A percentile compares a stretch with the other conserved stretches of the same genome.
Conservation (phyloP, 2,113 vertebrate species). For the Xiphorhynchus elegans region DNA sequence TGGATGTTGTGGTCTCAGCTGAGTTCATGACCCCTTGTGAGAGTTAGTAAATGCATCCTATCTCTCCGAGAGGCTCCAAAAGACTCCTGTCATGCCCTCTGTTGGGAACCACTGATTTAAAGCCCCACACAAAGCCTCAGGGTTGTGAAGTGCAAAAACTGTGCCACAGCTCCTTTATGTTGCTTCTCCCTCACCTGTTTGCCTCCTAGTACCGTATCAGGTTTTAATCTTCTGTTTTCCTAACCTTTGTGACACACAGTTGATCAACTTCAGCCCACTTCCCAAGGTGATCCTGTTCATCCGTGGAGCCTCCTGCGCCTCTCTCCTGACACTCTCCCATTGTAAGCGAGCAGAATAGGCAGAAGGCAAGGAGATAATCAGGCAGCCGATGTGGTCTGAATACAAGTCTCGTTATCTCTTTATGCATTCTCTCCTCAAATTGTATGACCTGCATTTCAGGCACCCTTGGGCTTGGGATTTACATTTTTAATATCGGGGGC, state of each 20-base stretch:
- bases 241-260: neutral
- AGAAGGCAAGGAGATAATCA: slow-evolving; percentile 63
- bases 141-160: neutral
- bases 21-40: neutral
- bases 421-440: slow-evolving; percentile 72
- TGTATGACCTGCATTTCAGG: slow-evolving; percentile 76
- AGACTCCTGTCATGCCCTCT: neutral
- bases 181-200: neutral
- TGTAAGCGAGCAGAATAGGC: slow-evolving; percentile 21
- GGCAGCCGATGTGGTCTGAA: slow-evolving; percentile 53
- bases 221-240: neutral
- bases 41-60: neutral
- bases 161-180: neutral
- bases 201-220: neutral
- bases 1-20: neutral
- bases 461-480: slow-evolving; percentile 80
- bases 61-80: neutral
- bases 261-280: slow-evolving; percentile 5
- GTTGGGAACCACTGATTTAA: neutral
- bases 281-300: neutral
- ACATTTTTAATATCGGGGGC: slow-evolving; percentile 82
- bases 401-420: slow-evolving; percentile 70
- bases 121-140: neutral
- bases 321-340: neutral
- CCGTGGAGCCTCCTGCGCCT: neutral